phyloP scores from a whole-genome alignment of 30 jellyfish, hydroid and myxozoan species.

The Haliclystus octoradiatus region DNA sequence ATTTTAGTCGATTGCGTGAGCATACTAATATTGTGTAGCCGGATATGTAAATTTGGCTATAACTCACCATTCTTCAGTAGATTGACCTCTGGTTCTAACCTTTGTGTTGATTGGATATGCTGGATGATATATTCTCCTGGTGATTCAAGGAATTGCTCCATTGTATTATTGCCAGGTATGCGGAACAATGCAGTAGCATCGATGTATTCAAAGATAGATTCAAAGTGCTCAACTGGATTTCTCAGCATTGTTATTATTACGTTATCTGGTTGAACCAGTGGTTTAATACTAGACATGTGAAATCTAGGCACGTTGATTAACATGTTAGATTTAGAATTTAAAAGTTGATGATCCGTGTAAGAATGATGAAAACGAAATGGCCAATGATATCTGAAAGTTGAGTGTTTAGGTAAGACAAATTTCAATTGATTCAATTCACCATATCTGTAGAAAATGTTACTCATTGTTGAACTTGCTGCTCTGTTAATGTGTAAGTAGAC shows the following conservation, averaged over 20 bases:
- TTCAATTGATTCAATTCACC: conserved; percentile 20
- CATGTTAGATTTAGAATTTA: conserved; percentile 24
- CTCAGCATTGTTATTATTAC: background rate
- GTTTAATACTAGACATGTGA: background rate
- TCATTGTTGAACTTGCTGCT: conserved; percentile 23
- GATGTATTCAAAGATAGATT: background rate
- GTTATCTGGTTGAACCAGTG: background rate
- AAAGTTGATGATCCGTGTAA: conserved; percentile 5
- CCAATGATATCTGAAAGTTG: conserved; percentile 38
- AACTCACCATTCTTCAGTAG: conserved; percentile 39
- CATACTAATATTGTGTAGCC: too few species aligned
- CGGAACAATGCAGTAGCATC: background rate
- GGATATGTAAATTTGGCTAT: too few species aligned
- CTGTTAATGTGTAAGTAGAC: conserved; percentile 27
- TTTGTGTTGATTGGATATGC: conserved; percentile 17
- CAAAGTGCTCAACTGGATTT: background rate
- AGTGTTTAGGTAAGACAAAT: conserved; percentile 24
- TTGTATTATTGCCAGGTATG: background rate
- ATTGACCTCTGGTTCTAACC: conserved; percentile 31
- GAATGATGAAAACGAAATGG: conserved; percentile 46
- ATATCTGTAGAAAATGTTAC: conserved; percentile 31
- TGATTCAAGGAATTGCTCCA: background rate
- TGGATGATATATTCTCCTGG: conserved; percentile 19
- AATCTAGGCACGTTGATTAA: conserved; percentile 22
- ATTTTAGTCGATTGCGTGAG: too few species aligned